Conservation (phyloP, 2,797 vertebrate genomes). For the Alcedo quadribrachys region DNA sequence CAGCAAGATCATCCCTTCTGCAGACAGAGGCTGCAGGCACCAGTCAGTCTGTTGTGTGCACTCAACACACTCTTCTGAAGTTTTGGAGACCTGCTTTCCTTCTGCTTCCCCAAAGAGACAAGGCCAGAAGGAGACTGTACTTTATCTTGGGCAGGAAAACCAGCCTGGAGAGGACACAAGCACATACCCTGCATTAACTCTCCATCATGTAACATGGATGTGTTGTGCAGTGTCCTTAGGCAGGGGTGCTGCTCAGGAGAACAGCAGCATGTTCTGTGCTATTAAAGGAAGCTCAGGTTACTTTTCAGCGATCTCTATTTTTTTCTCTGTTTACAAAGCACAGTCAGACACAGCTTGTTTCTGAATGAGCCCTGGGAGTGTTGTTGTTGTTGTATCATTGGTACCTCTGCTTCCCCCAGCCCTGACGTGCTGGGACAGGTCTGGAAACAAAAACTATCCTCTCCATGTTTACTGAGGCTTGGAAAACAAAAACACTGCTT, state of each 20-base stretch:
- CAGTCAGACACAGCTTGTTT: neutral
- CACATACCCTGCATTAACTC: neutral
- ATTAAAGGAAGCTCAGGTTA: neutral
- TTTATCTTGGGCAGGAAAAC: neutral
- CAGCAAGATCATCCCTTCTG: neutral
- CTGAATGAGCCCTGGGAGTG: neutral
- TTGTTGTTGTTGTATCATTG: neutral
- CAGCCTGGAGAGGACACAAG: neutral
- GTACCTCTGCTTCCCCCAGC: neutral
- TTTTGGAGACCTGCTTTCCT: neutral
- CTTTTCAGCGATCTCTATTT: neutral
- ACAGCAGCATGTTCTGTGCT: accelerated
- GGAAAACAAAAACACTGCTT: neutral
- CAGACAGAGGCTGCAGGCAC: neutral
- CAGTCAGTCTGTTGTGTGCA: neutral
- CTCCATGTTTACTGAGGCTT: neutral
- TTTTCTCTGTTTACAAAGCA: neutral
- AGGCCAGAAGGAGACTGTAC: neutral
- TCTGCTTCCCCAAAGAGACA: neutral
- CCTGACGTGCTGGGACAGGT: neutral
- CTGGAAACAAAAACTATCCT: neutral
- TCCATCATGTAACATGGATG: neutral
- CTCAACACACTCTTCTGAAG: neutral
- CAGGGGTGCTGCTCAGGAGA: neutral
- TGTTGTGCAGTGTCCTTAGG: neutral